These are phyloP conservation scores for Ennomos quercinarius DNA, from an alignment of 2,888 invertebrate species.

Conservation along the genomic window DNA sequence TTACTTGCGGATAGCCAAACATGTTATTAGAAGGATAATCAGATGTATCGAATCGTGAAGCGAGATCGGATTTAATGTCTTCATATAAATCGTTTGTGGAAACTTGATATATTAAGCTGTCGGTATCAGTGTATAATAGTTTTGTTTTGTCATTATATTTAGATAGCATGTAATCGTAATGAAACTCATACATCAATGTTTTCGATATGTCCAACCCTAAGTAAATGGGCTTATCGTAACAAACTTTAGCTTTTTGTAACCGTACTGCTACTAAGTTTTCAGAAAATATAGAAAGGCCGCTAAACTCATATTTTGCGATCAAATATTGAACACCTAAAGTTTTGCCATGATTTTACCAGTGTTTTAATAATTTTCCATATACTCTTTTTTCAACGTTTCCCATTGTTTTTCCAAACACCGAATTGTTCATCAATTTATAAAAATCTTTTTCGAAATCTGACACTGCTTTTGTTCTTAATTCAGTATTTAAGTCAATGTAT, in stretches of 20 bases:
- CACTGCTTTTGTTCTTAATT: constrained; percentile 5
- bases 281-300: constrained; percentile 10
- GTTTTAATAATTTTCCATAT: constrained; percentile 11
- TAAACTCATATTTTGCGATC: constrained; percentile 19
- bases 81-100: too few species aligned
- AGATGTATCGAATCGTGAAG: constrained; percentile 13
- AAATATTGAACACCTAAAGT: constrained; percentile 10
- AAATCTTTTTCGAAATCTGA: constrained; percentile 29
- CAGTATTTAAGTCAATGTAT: constrained; percentile 23
- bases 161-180: constrained; percentile 12
- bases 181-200: not conserved
- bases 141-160: constrained; percentile 7
- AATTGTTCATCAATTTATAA: constrained; percentile 33
- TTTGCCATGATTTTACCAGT: constrained; percentile 15
- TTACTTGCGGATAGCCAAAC: constrained; percentile 20
- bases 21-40: constrained; percentile 12
- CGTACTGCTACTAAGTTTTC: constrained; percentile 1
- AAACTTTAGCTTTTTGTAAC: not conserved
- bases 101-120: constrained; percentile 19
- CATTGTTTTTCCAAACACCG: constrained; percentile 31
- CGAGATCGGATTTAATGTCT: not conserved
- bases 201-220: constrained; percentile 8
- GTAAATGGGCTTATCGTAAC: constrained; percentile 9
- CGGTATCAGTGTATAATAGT: constrained; percentile 25
- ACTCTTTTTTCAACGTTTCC: constrained; percentile 22